A percentile compares a stretch with the other conserved stretches of the same genome.
Conservation (phyloP, 2,113 vertebrate species). For the Ursus arctos region DNA sequence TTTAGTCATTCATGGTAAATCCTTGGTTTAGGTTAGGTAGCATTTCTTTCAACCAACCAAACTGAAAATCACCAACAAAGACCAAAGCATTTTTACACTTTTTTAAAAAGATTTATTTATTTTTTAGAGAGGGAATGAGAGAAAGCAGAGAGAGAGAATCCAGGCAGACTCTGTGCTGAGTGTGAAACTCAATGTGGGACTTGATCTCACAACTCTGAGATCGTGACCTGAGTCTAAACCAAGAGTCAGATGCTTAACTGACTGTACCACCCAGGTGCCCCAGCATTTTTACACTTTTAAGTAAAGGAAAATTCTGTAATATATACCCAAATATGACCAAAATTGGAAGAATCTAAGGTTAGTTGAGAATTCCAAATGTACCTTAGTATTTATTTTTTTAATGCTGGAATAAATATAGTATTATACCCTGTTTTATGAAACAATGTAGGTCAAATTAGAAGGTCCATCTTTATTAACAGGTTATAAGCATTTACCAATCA, state of each 20-base stretch:
- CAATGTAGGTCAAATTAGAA: not conserved
- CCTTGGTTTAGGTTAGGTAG: constrained; percentile 68
- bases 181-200: not conserved
- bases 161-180: not conserved
- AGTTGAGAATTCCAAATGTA: not conserved
- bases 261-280: not conserved
- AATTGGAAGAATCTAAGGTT: not conserved
- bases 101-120: not conserved
- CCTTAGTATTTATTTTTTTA: not conserved
- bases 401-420: not conserved
- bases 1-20: constrained; percentile 67
- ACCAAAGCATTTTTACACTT: not conserved
- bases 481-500: not conserved
- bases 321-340: not conserved
- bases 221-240: not conserved
- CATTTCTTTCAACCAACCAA: constrained; percentile 69
- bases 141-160: not conserved
- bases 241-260: not conserved
- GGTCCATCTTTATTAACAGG: not conserved
- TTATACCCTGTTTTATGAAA: constrained; percentile 13
- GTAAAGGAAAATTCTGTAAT: constrained; percentile 10
- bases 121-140: not conserved
- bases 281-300: not conserved
- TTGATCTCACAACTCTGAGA: not conserved
- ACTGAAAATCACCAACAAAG: not conserved